These are phyloP conservation scores for Gorsachius goisagi DNA, from an alignment of 2,113 vertebrate genomes.

Conservation along the genomic window DNA sequence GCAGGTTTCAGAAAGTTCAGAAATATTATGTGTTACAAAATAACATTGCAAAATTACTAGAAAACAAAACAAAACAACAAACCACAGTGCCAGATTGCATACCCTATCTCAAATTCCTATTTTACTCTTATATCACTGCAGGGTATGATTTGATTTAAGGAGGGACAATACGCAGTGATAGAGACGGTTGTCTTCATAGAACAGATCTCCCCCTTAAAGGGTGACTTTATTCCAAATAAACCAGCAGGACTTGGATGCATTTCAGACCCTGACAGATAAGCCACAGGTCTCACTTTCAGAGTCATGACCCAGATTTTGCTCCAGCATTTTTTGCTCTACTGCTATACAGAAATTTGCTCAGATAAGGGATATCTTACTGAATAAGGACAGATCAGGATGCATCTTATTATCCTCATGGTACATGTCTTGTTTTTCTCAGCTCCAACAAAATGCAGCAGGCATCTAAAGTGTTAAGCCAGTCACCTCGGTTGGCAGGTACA, in stretches of 20 bases:
- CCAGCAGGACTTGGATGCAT: constrained; percentile 4
- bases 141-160: constrained; percentile 24
- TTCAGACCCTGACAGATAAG: not conserved
- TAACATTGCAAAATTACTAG: not conserved
- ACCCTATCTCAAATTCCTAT: not conserved
- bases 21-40: accelerated
- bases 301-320: constrained; percentile 53
- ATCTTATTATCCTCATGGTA: not conserved
- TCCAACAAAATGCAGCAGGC: not conserved
- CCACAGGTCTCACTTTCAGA: constrained; percentile 19
- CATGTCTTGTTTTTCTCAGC: not conserved
- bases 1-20: not conserved
- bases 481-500: not conserved
- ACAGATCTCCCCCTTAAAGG: constrained; percentile 22
- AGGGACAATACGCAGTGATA: not conserved
- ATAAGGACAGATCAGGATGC: not conserved
- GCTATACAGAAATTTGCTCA: not conserved
- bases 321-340: not conserved
- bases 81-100: not conserved
- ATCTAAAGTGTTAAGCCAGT: not conserved
- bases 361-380: accelerated
- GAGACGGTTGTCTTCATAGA: not conserved
- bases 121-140: not conserved
- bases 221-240: constrained; percentile 4
- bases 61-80: not conserved